A percentile compares a stretch with the other conserved stretches of the same genome.
Conservation (phyloP, 1,140 invertebrate species). For the Adelges cooleyi region DNA sequence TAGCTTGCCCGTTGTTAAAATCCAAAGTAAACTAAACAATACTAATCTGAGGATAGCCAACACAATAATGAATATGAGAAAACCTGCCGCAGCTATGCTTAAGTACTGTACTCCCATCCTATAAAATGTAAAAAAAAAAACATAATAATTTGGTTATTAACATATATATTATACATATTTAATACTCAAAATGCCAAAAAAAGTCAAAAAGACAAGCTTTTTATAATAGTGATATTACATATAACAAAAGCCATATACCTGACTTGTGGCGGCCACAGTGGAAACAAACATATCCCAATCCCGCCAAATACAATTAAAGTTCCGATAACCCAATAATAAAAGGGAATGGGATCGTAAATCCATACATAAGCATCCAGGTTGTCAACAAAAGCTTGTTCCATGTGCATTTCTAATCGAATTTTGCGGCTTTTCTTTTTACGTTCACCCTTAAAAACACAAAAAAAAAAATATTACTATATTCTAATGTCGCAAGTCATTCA, state of each 20-base stretch:
- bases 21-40: constrained; percentile 85
- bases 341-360: constrained; percentile 96
- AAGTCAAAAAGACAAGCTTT: no score
- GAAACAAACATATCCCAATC: constrained; percentile 94
- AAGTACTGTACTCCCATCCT: constrained; percentile 93
- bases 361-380: constrained; percentile 94
- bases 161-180: no score
- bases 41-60: constrained; percentile 79
- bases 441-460: constrained; percentile 37
- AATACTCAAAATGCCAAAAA: no score
- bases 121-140: constrained; percentile 32
- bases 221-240: not conserved
- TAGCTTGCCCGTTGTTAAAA: constrained; percentile 75
- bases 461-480: not conserved
- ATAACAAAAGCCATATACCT: constrained; percentile 41
- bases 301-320: constrained; percentile 80
- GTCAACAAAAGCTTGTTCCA: constrained; percentile 87
- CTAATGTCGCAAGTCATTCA: no score
- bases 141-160: no score
- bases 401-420: constrained; percentile 86
- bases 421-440: constrained; percentile 47
- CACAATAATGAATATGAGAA: constrained; percentile 84
- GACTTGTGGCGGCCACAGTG: constrained; percentile 89
- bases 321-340: constrained; percentile 93
- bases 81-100: constrained; percentile 83